These are phyloP conservation scores for Cheumatopsyche charites DNA, from an alignment of 1,140 invertebrate genomes.

Conservation along the genomic window DNA sequence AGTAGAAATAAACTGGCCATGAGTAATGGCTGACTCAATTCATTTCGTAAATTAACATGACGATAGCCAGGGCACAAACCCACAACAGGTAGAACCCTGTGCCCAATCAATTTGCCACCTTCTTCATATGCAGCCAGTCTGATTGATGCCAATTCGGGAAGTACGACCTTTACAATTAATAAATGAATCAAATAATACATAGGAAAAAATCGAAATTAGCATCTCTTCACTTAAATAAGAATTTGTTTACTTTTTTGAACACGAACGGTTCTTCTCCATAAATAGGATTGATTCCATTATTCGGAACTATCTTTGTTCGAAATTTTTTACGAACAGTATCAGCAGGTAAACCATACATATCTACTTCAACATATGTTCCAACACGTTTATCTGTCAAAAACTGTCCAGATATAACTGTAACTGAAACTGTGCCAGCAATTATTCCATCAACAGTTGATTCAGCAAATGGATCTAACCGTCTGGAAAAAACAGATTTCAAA, in stretches of 20 bases:
- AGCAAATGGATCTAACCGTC: conserved; percentile 96
- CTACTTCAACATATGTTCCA: conserved; percentile 97
- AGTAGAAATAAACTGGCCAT: conserved; percentile 90
- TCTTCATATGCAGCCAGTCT: conserved; percentile 98
- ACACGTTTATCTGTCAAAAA: conserved; percentile 95
- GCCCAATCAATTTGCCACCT: conserved; percentile 90
- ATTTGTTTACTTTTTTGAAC: conserved; percentile 94
- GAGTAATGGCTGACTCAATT: conserved; percentile 92
- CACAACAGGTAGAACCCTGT: conserved; percentile 94
- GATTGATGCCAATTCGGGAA: conserved; percentile 95
- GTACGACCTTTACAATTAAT: conserved; percentile 76
- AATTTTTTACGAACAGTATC: conserved; percentile 98
- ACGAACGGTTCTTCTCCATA: conserved; percentile 98
- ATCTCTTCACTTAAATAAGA: too few relatives aligned
- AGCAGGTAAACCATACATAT: conserved; percentile 98
- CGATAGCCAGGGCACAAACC: conserved; percentile 94
- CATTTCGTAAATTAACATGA: conserved; percentile 86
- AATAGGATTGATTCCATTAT: conserved; percentile 95
- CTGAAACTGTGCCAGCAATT: conserved; percentile 94
- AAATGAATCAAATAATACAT: conserved; percentile 4
- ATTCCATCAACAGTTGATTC: conserved; percentile 99
- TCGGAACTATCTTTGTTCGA: conserved; percentile 89
- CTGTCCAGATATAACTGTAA: conserved; percentile 89
- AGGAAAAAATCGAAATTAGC: too few relatives aligned
- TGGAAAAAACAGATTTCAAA: conserved; percentile 29